Evolutionary conservation across 2,888 invertebrate genomes (phyloP).

Genomic region (Merodon equestris): DNA sequence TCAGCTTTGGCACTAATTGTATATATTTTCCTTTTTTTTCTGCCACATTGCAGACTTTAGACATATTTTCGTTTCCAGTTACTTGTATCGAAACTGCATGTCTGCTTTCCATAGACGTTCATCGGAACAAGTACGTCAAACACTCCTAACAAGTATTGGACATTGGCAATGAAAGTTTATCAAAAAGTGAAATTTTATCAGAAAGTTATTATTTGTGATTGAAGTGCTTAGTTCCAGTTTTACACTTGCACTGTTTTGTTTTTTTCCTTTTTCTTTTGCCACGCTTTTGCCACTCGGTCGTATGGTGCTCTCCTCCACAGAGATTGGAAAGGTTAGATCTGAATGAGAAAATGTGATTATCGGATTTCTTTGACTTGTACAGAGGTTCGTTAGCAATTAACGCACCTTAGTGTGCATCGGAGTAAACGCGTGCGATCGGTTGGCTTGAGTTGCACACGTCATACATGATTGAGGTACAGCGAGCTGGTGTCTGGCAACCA

Average conservation of each 20-base stretch:
- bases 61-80: constrained; percentile 42
- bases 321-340: too few species aligned
- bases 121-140: constrained; percentile 2
- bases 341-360: too few species aligned
- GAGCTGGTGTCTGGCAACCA: too few species aligned
- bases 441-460: too few species aligned
- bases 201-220: constrained; percentile 62
- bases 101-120: constrained; percentile 47
- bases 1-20: constrained; percentile 49
- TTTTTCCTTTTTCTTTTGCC: constrained; percentile 34
- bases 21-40: constrained; percentile 15
- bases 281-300: too few species aligned
- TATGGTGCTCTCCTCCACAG: too few species aligned
- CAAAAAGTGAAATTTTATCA: constrained; percentile 62
- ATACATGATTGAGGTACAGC: too few species aligned
- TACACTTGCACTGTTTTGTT: constrained; percentile 44
- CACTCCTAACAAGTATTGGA: constrained; percentile 24
- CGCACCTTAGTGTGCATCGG: too few species aligned
- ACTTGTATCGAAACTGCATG: constrained; percentile 22
- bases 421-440: too few species aligned
- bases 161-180: constrained; percentile 62
- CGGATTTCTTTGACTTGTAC: too few species aligned
- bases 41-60: too few species aligned
- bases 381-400: too few species aligned
- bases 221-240: constrained; percentile 53